Conservation (phyloP, 64 coral and sea anemone species). For the Stichodactyla mertensii region DNA sequence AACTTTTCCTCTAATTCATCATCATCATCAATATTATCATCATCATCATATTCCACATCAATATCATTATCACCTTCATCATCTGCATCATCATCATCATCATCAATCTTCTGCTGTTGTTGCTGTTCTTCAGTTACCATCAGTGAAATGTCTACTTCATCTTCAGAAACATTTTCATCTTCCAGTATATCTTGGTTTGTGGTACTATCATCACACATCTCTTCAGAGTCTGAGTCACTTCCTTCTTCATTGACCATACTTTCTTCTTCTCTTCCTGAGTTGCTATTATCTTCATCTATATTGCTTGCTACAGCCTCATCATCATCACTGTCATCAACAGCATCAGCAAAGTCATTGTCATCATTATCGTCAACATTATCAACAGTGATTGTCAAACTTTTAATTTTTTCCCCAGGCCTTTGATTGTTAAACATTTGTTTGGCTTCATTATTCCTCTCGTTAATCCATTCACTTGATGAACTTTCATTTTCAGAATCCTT, state of each 20-base stretch:
- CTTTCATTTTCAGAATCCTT: conserved; percentile 6
- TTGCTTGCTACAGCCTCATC: conserved; percentile 1
- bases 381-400: conserved; percentile 26
- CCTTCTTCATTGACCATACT: neutral
- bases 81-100: neutral
- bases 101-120: neutral
- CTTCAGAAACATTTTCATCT: conserved; percentile 6
- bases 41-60: neutral
- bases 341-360: neutral
- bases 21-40: neutral
- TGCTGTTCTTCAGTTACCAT: neutral
- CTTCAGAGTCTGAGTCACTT: neutral
- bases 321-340: neutral
- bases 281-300: conserved; percentile 1
- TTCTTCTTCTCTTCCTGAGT: neutral
- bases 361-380: conserved; percentile 11
- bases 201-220: neutral
- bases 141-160: neutral
- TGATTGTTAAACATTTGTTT: neutral
- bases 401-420: neutral
- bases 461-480: neutral
- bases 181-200: neutral
- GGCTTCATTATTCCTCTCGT: neutral
- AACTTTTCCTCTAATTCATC: neutral
- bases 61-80: neutral